Base-by-base conservation (phyloP, 2,113 vertebrate species). In the Tychaedon coryphoeus region DNA sequence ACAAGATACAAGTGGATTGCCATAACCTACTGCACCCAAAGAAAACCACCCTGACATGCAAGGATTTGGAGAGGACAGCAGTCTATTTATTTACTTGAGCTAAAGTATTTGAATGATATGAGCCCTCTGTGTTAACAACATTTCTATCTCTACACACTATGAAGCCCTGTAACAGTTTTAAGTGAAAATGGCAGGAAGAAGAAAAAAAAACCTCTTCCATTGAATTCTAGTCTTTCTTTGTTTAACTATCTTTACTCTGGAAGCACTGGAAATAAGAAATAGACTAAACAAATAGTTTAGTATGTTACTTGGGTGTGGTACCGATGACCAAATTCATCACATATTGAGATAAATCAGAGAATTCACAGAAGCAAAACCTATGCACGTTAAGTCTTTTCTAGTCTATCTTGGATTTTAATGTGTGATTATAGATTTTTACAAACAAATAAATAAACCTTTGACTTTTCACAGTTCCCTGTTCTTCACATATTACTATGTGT, bases 381-480 rank as follows among this genome's bases (percentile, higher is more conserved):
- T 2, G 5, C 15, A 88, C 5, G 4, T 64, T 11, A 81, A 78
- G 43, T 50, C 12, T 84, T 73, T 88, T 57, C 54, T 48, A 73
- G 20, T 34, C 53, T 86, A 34, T 31, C 36, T 43, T 70, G 38
- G 43, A 77, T 58, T 95, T 85, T 85, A 65, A 86, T 43, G 82
- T 76, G 73, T 12, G 78, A 89, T 43, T 93, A 78, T 65, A 93
- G 56, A 93, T 50, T 75, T 87, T 81, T 77, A 83, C 25, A 79
- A 93, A 88, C 11, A 92, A 94, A 93, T 18, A 95, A 84, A 65
- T 4, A 85, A 96, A 95, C 56, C 64, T 92, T 93, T 81, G 53
- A 36, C 22, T 96, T 96, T 96, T 97, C 86, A 95, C 94, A 95
- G 76, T 45, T 97, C 36, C 47, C 86, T 72, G 45, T 58, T 83